Evolutionary conservation across 2,113 vertebrate genomes (phyloP).

Genomic region (Raja brachyura): DNA sequence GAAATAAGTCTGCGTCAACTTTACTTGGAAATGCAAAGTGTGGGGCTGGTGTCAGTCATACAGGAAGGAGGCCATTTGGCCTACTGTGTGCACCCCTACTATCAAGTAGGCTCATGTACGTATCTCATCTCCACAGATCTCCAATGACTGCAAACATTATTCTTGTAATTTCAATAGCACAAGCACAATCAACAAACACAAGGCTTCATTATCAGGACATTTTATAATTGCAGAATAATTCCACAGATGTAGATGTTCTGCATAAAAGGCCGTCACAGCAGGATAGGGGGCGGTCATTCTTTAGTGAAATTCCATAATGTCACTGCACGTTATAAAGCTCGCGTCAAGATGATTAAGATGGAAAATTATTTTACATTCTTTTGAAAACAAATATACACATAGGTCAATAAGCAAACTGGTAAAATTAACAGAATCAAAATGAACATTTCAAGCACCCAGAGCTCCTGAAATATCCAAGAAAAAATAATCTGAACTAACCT

Average conservation of each 20-base stretch:
- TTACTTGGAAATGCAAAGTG: background rate
- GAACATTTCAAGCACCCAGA: background rate
- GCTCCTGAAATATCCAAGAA: background rate
- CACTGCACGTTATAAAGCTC: background rate
- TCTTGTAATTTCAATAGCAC: background rate
- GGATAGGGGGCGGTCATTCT: background rate
- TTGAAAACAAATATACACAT: background rate
- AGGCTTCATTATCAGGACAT: background rate
- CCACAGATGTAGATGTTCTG: background rate
- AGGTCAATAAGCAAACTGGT: background rate
- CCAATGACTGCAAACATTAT: background rate
- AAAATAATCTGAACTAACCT: background rate
- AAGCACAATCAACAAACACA: background rate
- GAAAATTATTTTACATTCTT: background rate
- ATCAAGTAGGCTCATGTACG: too few relatives aligned
- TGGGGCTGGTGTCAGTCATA: too few relatives aligned
- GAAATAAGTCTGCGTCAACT: background rate
- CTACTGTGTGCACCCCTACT: too few relatives aligned
- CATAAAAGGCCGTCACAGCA: too few relatives aligned
- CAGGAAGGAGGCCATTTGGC: background rate
- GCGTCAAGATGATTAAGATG: background rate
- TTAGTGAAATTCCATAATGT: background rate
- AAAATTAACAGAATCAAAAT: background rate
- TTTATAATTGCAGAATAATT: background rate
- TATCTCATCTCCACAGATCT: background rate